Base-by-base conservation (phyloP, 2,113 vertebrate species). In the Centrocercus urophasianus region DNA sequence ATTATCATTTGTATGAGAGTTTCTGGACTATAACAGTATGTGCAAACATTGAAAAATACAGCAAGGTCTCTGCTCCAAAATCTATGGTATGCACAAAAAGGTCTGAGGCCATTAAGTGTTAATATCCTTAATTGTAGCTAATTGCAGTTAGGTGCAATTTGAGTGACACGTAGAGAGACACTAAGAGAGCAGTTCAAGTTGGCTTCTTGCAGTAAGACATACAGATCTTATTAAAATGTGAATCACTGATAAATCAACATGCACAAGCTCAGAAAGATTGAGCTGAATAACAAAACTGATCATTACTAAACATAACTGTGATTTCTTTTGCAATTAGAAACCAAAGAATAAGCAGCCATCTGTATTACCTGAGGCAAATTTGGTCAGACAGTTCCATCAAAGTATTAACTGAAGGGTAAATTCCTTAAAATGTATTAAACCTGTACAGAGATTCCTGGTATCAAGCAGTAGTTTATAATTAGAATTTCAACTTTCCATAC, bases 321-420 rank as follows among this genome's bases (percentile, higher is more conserved):
- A 69, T 34, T 27, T 4, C 28, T 40, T 40, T 27, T 52, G 18
- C 50, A 56, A 69, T 69, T n/a, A 69, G 40, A 66, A 86, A 54
- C 9, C 45, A 76, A 85, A 88, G 27, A 60, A 71, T 6, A 61
- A 85, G 56, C 13, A n/a, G 30, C 21, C 75, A 34, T 32, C 16
- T 85, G 38, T 20, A 34, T 15, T 75, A 65, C 8, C 4, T 65
- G 28, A 48, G 50, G 43, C 15, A 75, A 87, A 65, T 48, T 38
- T 4, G 4, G 38, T n/a, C 61, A 64, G 38, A 60, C 1, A 0
- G 5, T 21, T 84, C 1, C 0, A 22, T 25, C n/a, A 80, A 60
- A 70, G 60, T 48, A 54, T 60, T 64, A 83, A 64, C 6, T 54
- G 25, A 83, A 54, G 25, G 7, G 24, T 48, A 88, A 83, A 60